These are phyloP conservation scores for Heliangelus exortis DNA, from an alignment of 2,797 vertebrate species.

Conservation along the genomic window DNA sequence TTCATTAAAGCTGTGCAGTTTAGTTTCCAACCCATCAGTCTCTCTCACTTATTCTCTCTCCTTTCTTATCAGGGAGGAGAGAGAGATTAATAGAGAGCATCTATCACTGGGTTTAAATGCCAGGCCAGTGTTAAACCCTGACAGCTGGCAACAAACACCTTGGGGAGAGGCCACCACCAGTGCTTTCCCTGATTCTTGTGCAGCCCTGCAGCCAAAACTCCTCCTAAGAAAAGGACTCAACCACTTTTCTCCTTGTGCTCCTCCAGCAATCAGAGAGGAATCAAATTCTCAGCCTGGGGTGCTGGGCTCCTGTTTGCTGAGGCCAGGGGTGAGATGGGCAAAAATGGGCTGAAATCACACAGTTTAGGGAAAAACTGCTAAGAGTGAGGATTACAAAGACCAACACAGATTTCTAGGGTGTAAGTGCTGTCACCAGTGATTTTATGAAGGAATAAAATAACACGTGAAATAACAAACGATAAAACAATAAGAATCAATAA, in stretches of 20 bases:
- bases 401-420: neutral
- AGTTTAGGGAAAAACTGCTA: neutral
- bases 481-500: no score
- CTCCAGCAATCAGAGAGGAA: neutral
- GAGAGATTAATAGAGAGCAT: no score
- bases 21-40: no score
- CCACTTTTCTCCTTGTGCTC: neutral
- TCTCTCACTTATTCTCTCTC: no score
- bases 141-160: neutral
- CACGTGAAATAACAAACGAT: neutral
- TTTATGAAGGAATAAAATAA: neutral
- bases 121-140: no score
- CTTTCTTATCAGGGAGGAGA: no score
- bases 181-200: neutral
- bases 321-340: fast-evolving
- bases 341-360: neutral
- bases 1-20: no score
- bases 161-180: neutral
- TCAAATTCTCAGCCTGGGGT: neutral
- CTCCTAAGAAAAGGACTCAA: neutral
- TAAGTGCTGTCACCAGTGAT: neutral
- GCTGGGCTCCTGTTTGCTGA: neutral
- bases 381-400: neutral
- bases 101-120: no score
- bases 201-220: neutral